A percentile compares a stretch with the other conserved stretches of the same genome.
Conservation (phyloP, 1,140 invertebrate genomes). For the Arion vulgaris region DNA sequence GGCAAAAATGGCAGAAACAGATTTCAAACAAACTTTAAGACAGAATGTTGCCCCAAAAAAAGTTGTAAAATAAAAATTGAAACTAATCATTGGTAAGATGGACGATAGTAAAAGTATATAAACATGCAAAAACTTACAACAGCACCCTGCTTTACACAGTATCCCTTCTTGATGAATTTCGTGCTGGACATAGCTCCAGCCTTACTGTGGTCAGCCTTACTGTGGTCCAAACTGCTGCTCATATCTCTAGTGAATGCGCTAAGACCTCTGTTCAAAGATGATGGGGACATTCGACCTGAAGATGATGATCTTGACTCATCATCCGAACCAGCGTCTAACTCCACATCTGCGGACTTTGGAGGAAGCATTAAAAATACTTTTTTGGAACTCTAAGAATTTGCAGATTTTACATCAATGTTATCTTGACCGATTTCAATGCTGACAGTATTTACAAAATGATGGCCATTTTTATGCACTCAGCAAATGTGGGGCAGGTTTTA, state of each 20-base stretch:
- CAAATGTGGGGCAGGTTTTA: too few relatives aligned
- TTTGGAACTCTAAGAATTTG: too few relatives aligned
- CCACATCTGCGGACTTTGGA: slow-evolving; percentile 16
- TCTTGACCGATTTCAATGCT: too few relatives aligned
- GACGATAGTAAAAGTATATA: too few relatives aligned
- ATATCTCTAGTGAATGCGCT: neutral
- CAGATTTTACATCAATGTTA: too few relatives aligned
- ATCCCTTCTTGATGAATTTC: slow-evolving; percentile 34
- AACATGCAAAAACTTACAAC: slow-evolving; percentile 28
- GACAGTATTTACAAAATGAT: too few relatives aligned
- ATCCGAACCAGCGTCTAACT: slow-evolving; percentile 37
- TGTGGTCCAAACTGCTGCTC: neutral
- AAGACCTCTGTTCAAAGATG: slow-evolving; percentile 9
- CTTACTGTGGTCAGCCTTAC: neutral
- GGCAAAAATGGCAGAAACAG: too few relatives aligned
- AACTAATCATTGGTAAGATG: too few relatives aligned
- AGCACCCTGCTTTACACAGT: slow-evolving; percentile 43
- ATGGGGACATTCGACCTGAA: slow-evolving; percentile 30
- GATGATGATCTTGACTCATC: slow-evolving; percentile 38
- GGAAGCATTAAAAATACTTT: neutral
- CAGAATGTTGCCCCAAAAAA: too few relatives aligned
- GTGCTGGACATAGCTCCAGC: neutral
- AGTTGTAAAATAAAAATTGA: too few relatives aligned
- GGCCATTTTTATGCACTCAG: too few relatives aligned
- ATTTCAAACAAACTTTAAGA: too few relatives aligned